Base-by-base conservation (phyloP, 2,797 vertebrate species). In the Cynodonichthys magdalenae region DNA sequence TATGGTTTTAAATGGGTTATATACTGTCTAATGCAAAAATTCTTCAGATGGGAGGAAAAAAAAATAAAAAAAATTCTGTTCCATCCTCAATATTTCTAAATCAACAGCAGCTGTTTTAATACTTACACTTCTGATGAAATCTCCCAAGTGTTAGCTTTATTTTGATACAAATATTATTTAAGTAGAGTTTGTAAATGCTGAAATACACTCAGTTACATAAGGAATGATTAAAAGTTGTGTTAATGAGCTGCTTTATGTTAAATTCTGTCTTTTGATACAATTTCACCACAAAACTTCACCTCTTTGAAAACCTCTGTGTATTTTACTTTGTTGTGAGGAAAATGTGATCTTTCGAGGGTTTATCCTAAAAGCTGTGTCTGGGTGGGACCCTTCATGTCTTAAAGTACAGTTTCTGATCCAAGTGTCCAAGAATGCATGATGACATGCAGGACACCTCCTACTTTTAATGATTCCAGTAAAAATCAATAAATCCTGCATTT, bases 371-470 rank as follows among this genome's bases (percentile, higher is more conserved):
- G 34, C 42, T 74, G 48, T 6, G 31, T 27, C 52, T 44, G 76
- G 79, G 77, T 48, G 75, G 71, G 44, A 51, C 67, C 66, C 19
- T 66, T 69, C 57, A 69, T 74, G 76, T 69, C 71, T 56, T 39
- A 44, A 58, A 14, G 39, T 6, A 41, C 36, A 2, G 5, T 53
- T 27, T 47, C 74, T 92, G 86, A 91, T 75, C 31, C 60, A 57
- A 86, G 61, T 31, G 77, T 57, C 15, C 24, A 86, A 78, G 86
- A 91, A 91, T 90, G 80, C 66, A 78, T 79, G 77, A 87, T 70
- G 48, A 44, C 76, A 79, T 64, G 20, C 51, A 66, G 63, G 47
- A 55, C 64, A 59, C 15, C 62, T 36, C 69, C 82, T 62, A 55
- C 63, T 77, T 69, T 61, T 53, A 71, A 63, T 34, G 62, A 57